Percentiles rank a stretch among this genome's conserved stretches.
These are phyloP conservation scores for Pagetopsis macropterus DNA, from an alignment of 2,797 vertebrate genomes.

Conservation along the genomic window DNA sequence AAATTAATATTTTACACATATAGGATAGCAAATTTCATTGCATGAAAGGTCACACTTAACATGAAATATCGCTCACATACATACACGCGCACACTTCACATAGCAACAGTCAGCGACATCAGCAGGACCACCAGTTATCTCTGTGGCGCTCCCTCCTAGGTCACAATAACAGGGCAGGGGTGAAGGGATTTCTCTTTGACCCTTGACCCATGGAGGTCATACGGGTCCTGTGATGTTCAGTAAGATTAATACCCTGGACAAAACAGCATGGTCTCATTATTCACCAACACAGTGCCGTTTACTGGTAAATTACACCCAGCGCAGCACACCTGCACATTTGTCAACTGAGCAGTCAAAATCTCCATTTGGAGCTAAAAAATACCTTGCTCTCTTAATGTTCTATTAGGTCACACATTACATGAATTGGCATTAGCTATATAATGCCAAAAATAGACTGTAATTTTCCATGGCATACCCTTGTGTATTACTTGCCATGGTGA, in stretches of 20 bases:
- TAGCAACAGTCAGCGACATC: slow-evolving; percentile 41
- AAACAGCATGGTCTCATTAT: slow-evolving; percentile 76
- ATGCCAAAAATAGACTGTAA: not conserved
- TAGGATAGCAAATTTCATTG: slow-evolving; percentile 39
- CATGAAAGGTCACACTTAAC: slow-evolving; percentile 52
- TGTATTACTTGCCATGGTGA: slow-evolving; percentile 16
- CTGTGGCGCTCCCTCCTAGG: slow-evolving; percentile 65
- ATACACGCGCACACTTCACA: slow-evolving; percentile 26
- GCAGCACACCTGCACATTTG: slow-evolving; percentile 9
- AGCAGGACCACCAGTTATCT: slow-evolving; percentile 74
- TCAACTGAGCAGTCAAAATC: not conserved
- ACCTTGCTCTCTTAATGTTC: not conserved
- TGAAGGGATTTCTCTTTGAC: slow-evolving; percentile 85
- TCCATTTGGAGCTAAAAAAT: not conserved
- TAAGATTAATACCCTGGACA: slow-evolving; percentile 84
- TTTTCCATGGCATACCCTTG: not conserved
- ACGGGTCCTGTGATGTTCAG: slow-evolving; percentile 78
- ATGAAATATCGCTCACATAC: slow-evolving; percentile 43
- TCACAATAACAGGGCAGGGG: slow-evolving; percentile 84
- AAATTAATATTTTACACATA: slow-evolving; percentile 50
- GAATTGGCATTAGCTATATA: not conserved
- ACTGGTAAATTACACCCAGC: slow-evolving; percentile 63
- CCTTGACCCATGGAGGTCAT: slow-evolving; percentile 82
- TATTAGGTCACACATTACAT: not conserved
- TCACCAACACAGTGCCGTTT: slow-evolving; percentile 72